Percentiles rank a stretch among this genome's conserved stretches.
Evolutionary conservation across 2,888 invertebrate species (phyloP).

Genomic region (Eupithecia insigniata): DNA sequence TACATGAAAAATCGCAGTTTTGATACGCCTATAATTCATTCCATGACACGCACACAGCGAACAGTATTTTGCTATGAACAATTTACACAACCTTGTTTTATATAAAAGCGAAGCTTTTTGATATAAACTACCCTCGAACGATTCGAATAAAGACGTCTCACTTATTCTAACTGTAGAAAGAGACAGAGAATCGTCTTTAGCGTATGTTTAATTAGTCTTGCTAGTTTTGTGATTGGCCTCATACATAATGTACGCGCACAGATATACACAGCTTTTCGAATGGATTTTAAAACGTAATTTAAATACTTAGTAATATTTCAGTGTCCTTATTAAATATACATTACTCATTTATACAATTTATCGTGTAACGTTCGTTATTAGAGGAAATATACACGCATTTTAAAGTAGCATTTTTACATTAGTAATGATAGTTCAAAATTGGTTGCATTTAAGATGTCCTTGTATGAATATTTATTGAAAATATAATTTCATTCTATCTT

Average conservation of each 20-base stretch:
- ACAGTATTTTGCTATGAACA: constrained; percentile 77
- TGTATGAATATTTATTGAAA: constrained; percentile 6
- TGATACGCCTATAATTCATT: constrained; percentile 75
- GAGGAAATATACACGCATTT: constrained; percentile 61
- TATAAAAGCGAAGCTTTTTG: constrained; percentile 69
- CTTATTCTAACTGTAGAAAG: constrained; percentile 32
- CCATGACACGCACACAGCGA: constrained; percentile 67
- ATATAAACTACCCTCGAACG: constrained; percentile 31
- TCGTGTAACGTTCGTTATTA: constrained; percentile 44
- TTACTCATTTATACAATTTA: constrained; percentile 58
- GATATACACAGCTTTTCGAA: constrained; percentile 54
- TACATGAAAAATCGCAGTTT: constrained; percentile 55
- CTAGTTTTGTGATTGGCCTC: constrained; percentile 53
- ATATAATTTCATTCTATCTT: constrained; percentile 11
- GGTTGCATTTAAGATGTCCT: constrained; percentile 40
- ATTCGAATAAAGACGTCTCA: constrained; percentile 32
- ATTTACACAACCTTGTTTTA: constrained; percentile 65
- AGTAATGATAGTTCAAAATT: constrained; percentile 60
- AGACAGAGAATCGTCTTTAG: constrained; percentile 36
- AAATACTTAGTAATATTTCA: constrained; percentile 48
- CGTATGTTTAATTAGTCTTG: constrained; percentile 46
- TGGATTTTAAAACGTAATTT: constrained; percentile 48
- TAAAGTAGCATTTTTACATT: constrained; percentile 66
- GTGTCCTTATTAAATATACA: constrained; percentile 49
- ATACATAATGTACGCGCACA: constrained; percentile 52